Evolutionary conservation across 2,888 invertebrate species (phyloP).

Genomic region (Stictocephala bisonia): DNA sequence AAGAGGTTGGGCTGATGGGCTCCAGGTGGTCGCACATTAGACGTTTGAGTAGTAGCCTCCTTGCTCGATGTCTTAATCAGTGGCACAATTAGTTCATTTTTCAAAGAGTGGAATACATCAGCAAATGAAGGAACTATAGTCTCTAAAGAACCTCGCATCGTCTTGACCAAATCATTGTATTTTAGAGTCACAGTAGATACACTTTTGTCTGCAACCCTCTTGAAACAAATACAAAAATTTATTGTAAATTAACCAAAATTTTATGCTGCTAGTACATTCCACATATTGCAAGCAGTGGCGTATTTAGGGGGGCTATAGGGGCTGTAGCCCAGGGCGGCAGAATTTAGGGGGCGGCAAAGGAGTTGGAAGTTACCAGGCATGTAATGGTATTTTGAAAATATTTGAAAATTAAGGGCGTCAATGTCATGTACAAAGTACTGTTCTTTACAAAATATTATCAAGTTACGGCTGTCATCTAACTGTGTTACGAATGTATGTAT

Average conservation of each 20-base stretch:
- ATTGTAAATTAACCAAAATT: constrained; percentile 57
- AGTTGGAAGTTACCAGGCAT: too few species aligned
- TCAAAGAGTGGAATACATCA: constrained; percentile 71
- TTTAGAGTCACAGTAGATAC: constrained; percentile 73
- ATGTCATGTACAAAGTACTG: too few species aligned
- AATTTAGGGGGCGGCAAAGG: too few species aligned
- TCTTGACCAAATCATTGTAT: constrained; percentile 69
- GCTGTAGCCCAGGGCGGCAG: too few species aligned
- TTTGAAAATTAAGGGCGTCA: too few species aligned
- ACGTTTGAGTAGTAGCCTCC: constrained; percentile 68
- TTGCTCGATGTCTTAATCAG: constrained; percentile 65
- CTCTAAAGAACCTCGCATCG: constrained; percentile 70
- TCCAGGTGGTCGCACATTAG: constrained; percentile 58
- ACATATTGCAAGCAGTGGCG: too few species aligned
- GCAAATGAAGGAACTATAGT: constrained; percentile 74
- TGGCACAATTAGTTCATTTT: constrained; percentile 75
- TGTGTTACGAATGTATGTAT: too few species aligned
- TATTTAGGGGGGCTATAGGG: too few species aligned
- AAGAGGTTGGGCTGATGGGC: constrained; percentile 45
- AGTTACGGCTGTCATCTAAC: too few species aligned
- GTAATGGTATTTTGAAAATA: too few species aligned
- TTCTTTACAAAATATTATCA: too few species aligned
- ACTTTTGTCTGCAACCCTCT: constrained; percentile 70
- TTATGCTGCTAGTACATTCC: constrained; percentile 61
- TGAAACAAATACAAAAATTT: constrained; percentile 61